Percentiles rank a stretch among this genome's conserved stretches.
Evolutionary conservation across 2,888 invertebrate species (phyloP).

Genomic region (Prosapia bicincta): DNA sequence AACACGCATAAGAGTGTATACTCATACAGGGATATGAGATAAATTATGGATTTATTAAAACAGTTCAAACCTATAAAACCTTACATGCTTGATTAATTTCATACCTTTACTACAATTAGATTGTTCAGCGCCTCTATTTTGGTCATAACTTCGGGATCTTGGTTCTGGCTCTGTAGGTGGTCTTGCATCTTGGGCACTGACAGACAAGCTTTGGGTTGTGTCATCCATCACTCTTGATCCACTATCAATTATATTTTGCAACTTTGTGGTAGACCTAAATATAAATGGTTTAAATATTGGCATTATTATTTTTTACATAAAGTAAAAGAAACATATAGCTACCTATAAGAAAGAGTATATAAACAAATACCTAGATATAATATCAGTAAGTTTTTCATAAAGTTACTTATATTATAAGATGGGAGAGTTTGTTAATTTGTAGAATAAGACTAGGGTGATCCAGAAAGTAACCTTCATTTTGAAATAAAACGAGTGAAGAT

Average conservation of each 20-base stretch:
- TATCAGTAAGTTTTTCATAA: too few relatives aligned
- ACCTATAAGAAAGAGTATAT: too few relatives aligned
- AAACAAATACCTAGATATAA: too few relatives aligned
- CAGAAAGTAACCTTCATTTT: too few relatives aligned
- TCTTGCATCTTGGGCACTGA: not conserved
- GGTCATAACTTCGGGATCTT: conserved; percentile 64
- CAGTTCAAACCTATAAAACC: not conserved
- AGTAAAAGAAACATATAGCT: too few relatives aligned
- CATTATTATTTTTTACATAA: too few relatives aligned
- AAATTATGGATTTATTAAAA: not conserved
- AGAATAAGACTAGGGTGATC: too few relatives aligned
- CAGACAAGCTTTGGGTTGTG: not conserved
- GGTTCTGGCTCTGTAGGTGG: conserved; percentile 47
- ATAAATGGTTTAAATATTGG: too few relatives aligned
- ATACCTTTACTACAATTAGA: conserved; percentile 2
- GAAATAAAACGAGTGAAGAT: too few relatives aligned
- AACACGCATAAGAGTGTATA: not conserved
- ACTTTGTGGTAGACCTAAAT: not conserved
- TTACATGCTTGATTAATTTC: not conserved
- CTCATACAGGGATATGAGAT: not conserved
- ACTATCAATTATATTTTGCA: not conserved
- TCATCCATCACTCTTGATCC: not conserved
- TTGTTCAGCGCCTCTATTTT: conserved; percentile 40
- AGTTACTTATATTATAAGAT: too few relatives aligned
- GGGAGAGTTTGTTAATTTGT: too few relatives aligned